Evolutionary conservation across 2,113 vertebrate species (phyloP).

Genomic region (Xiphophorus maculatus): DNA sequence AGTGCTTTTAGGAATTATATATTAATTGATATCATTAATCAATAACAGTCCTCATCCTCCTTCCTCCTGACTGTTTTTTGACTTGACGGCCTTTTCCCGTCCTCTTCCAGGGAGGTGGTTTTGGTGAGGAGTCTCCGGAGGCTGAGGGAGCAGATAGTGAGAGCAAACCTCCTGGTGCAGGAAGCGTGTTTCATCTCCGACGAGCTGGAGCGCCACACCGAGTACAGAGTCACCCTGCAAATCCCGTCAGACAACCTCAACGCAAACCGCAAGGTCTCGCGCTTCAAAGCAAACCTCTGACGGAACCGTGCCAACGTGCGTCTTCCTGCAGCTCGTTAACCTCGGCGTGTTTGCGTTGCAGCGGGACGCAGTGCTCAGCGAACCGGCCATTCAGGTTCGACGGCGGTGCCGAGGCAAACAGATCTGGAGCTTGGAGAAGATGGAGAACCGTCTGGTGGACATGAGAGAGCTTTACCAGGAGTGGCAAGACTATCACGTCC

Average conservation of each 20-base stretch:
- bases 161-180: constrained; percentile 90
- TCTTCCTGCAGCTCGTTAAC: not conserved
- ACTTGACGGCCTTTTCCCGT: not conserved
- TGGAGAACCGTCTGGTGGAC: constrained; percentile 94
- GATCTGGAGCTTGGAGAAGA: constrained; percentile 97
- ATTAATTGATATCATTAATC: no score
- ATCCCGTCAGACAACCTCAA: constrained; percentile 96
- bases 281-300: not conserved
- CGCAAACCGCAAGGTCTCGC: constrained; percentile 92
- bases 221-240: constrained; percentile 95
- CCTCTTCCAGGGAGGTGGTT: constrained; percentile 85
- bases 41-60: not conserved
- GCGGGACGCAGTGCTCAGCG: constrained; percentile 94
- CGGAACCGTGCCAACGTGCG: not conserved
- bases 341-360: constrained; percentile 42
- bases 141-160: constrained; percentile 92
- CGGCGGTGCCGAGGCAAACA: constrained; percentile 94
- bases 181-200: constrained; percentile 93
- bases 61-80: not conserved
- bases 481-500: constrained; percentile 91
- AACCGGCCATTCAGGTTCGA: constrained; percentile 95
- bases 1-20: no score
- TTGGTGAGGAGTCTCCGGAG: constrained; percentile 90
- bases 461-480: constrained; percentile 98
- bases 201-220: constrained; percentile 89